Conservation (phyloP, 1,140 invertebrate species). For the Pogonognathellus flavescens region DNA sequence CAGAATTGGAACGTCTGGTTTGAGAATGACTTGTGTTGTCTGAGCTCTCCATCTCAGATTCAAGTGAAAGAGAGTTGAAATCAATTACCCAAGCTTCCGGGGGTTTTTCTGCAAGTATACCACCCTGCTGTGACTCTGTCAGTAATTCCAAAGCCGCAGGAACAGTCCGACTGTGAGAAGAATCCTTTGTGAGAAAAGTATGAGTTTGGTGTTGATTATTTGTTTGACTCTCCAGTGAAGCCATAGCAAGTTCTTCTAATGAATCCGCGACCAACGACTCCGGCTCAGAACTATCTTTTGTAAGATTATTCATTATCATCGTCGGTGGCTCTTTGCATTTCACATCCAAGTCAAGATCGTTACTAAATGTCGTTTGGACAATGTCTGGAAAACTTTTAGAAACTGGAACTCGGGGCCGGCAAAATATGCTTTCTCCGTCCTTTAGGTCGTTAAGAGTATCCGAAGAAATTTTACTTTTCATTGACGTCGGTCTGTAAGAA, state of each 20-base stretch:
- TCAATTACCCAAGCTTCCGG: conserved; percentile 66
- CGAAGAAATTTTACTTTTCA: not conserved
- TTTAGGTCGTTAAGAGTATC: not conserved
- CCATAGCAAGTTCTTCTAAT: conserved; percentile 56
- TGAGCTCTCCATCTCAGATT: conserved; percentile 46
- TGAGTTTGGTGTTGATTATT: not conserved
- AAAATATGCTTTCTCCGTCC: not conserved
- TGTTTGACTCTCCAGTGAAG: conserved; percentile 15
- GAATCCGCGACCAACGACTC: conserved; percentile 61
- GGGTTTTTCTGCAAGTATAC: conserved; percentile 63
- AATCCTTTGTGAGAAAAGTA: not conserved
- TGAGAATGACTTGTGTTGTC: conserved; percentile 1
- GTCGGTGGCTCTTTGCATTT: conserved; percentile 37
- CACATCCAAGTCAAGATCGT: not conserved
- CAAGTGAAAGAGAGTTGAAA: conserved; percentile 61
- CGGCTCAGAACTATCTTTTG: conserved; percentile 16
- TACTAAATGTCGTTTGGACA: conserved; percentile 61
- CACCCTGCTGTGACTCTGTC: conserved; percentile 35
- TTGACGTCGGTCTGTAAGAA: not conserved
- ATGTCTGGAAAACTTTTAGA: conserved; percentile 66
- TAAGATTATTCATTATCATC: conserved; percentile 25
- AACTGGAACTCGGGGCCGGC: conserved; percentile 58
- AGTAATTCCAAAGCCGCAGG: not conserved
- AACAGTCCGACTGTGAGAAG: not conserved
- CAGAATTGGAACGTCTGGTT: conserved; percentile 53